Evolutionary conservation across 2,113 vertebrate species (phyloP), one percentile per base, ranked within the genome.

Genomic region (Poecilia latipinna): DNA sequence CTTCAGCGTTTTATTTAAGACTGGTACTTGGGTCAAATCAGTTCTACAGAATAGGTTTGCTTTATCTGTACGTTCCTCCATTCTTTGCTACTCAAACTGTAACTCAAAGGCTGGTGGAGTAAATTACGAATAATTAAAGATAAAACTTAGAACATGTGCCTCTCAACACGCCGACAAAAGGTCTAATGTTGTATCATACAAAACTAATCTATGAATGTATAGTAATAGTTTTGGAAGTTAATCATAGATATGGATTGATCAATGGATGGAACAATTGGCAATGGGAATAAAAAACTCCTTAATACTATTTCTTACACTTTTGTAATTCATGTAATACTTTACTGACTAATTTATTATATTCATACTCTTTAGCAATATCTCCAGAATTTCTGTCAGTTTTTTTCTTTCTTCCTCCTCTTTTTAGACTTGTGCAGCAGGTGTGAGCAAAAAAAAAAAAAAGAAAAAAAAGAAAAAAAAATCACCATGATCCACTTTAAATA

Each of bases 401-500:
- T 67, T 66, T 42, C 11, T 33, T 2, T 37, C 13, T 39, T 28
- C 2, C 10, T 42, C 35, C 17, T 8, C 31, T 15, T 28, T 70
- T 72, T 69, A 2, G 67, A 57, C 68, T 61, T 35, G 61, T 2
- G 32, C 39, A 75, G 51, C 19, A 61, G 0, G 8, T 68, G 28
- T 68, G 32, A 28, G n/a, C 24, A 44, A 24, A n/a, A 57, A 54
- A 42, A 42, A 15, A 1, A 42, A 42, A 15, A 1, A 8, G 28
- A 15, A 57, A n/a, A 6, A 15, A 4, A 42, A 12, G 13, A 15
- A 42, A 42, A 15, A n/a, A n/a, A 74, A 69, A 67, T 24, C 54
- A 68, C 69, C 61, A 62, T 68, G 54, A 19, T 3, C 65, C 39
- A 70, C 11, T 74, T 79, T 42, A 71, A 63, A 75, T 75, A 79